These are phyloP conservation scores for Cataglyphis cursor DNA, from an alignment of 2,888 invertebrate species.

Conservation along the genomic window DNA sequence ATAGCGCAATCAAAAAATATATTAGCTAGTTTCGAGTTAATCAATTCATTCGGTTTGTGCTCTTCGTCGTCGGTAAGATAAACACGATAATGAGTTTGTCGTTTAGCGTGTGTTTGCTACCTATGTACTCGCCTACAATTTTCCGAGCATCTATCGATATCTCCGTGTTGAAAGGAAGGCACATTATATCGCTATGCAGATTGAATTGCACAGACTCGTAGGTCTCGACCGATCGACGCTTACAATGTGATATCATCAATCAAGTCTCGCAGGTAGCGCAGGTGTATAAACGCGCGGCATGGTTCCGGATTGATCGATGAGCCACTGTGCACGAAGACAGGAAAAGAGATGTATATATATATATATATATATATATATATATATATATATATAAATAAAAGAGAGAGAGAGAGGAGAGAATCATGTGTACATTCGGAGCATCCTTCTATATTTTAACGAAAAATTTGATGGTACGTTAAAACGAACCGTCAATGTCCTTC, in stretches of 20 bases:
- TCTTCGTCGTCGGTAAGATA: conserved; percentile 17
- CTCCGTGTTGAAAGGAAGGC: conserved; percentile 33
- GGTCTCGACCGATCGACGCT: conserved; percentile 78
- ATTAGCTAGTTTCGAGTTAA: conserved; percentile 5
- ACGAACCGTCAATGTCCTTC: conserved; percentile 71
- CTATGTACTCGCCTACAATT: conserved; percentile 21
- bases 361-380: background rate
- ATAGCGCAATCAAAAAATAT: background rate
- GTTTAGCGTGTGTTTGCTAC: background rate
- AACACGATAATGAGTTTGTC: conserved; percentile 31
- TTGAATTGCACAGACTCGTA: conserved; percentile 60
- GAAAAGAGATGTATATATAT: conserved; percentile 4
- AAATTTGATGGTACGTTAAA: conserved; percentile 73
- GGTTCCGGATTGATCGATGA: conserved; percentile 81
- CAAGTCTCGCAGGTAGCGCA: conserved; percentile 80
- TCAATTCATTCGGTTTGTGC: background rate
- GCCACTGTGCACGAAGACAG: conserved; percentile 61
- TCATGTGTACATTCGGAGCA: conserved; percentile 44
- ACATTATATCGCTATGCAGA: conserved; percentile 61
- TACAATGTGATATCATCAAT: conserved; percentile 83
- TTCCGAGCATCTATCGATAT: conserved; percentile 45
- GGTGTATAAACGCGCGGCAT: conserved; percentile 78
- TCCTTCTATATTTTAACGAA: conserved; percentile 75
- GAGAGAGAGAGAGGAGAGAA: background rate
- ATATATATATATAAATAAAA: background rate